Evolutionary conservation across 1,140 invertebrate genomes (phyloP).

Genomic region (Pseudomyrmex sp.): DNA sequence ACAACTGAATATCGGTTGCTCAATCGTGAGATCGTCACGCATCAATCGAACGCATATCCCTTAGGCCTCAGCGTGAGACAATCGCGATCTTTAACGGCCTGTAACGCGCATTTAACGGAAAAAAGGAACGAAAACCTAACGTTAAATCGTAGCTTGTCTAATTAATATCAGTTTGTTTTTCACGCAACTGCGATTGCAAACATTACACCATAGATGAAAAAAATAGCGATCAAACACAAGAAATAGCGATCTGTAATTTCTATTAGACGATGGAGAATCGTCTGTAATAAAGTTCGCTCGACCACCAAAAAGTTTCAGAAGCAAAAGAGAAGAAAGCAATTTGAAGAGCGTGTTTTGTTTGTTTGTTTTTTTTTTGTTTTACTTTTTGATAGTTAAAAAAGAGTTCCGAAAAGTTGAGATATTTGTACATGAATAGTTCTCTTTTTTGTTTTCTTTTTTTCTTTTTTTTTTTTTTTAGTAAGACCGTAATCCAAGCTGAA

Average conservation of each 20-base stretch:
- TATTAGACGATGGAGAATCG: constrained; percentile 21
- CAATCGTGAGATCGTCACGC: constrained; percentile 47
- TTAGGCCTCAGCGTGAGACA: constrained; percentile 67
- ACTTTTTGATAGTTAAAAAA: neutral
- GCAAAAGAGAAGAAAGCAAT: neutral
- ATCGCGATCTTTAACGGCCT: constrained; percentile 53
- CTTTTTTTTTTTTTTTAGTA: too few relatives aligned
- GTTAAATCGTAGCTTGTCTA: constrained; percentile 2
- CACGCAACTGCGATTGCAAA: constrained; percentile 16
- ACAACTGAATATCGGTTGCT: constrained; percentile 37
- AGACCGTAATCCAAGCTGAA: neutral
- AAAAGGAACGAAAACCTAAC: constrained; percentile 31
- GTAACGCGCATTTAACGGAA: constrained; percentile 48
- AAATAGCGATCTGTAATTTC: neutral
- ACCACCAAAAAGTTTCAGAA: constrained; percentile 45
- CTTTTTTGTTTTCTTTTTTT: too few relatives aligned
- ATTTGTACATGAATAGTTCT: too few relatives aligned
- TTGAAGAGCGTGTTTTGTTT: neutral
- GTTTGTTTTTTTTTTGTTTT: constrained; percentile 6
- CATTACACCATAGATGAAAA: constrained; percentile 24
- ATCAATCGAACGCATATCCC: constrained; percentile 19
- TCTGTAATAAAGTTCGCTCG: constrained; percentile 27
- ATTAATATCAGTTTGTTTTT: neutral
- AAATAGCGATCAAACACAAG: constrained; percentile 23
- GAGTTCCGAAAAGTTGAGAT: too few relatives aligned